Evolutionary conservation across 2,888 invertebrate genomes (phyloP).

Genomic region (Drosophila sordidula): DNA sequence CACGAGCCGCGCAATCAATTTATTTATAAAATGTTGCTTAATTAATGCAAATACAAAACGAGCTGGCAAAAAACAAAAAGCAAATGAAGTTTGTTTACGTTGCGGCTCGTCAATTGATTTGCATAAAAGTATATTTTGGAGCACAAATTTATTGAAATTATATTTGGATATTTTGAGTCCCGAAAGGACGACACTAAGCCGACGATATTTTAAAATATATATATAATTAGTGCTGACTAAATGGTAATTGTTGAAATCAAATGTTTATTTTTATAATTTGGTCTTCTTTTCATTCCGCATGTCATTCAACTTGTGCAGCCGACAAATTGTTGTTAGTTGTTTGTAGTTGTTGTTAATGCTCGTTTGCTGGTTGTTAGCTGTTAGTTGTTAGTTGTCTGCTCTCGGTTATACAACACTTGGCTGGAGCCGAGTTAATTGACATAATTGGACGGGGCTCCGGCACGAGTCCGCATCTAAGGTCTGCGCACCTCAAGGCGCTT

Average conservation of each 20-base stretch:
- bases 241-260: constrained; percentile 14
- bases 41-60: constrained; percentile 69
- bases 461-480: constrained; percentile 45
- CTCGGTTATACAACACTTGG: constrained; percentile 43
- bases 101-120: constrained; percentile 33
- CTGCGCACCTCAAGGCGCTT: constrained; percentile 41
- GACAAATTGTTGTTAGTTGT: constrained; percentile 40
- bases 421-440: constrained; percentile 48
- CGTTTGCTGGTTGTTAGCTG: constrained; percentile 30
- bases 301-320: constrained; percentile 65
- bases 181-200: constrained; percentile 35
- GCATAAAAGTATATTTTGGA: constrained; percentile 44
- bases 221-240: neutral
- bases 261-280: constrained; percentile 23
- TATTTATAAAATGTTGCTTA: constrained; percentile 72
- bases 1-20: constrained; percentile 67
- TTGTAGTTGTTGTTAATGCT: constrained; percentile 20
- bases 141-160: constrained; percentile 18
- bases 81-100: constrained; percentile 30
- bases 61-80: constrained; percentile 9
- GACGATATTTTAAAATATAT: neutral
- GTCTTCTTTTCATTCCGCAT: constrained; percentile 19
- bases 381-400: constrained; percentile 14
- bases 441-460: constrained; percentile 57
- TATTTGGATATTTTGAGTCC: constrained; percentile 26